Percentiles rank a stretch among this genome's conserved stretches.
Evolutionary conservation across 2,888 invertebrate genomes (phyloP).

Genomic region (Drosophila stalkeri): DNA sequence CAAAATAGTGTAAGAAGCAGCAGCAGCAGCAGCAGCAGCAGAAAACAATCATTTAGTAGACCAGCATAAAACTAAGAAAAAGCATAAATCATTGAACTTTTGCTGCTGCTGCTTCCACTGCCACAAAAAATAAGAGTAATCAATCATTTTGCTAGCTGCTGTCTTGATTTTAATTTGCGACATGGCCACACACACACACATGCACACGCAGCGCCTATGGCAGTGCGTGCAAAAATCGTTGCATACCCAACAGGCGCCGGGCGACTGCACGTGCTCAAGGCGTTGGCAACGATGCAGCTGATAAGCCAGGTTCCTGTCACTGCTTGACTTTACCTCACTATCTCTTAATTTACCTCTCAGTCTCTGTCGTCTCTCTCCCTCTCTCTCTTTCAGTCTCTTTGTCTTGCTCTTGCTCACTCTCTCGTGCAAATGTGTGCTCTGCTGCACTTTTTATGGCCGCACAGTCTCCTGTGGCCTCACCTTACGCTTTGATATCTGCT

Average conservation of each 20-base stretch:
- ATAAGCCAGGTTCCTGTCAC: slow-evolving; percentile 50
- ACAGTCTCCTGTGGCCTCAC: not conserved
- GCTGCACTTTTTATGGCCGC: slow-evolving; percentile 19
- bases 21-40: slow-evolving; percentile 21
- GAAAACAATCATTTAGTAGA: slow-evolving; percentile 75
- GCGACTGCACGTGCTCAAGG: slow-evolving; percentile 61
- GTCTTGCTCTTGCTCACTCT: not conserved
- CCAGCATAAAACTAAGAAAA: slow-evolving; percentile 45
- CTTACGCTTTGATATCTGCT: not conserved
- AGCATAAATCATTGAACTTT: slow-evolving; percentile 78
- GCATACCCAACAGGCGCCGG: slow-evolving; percentile 50
- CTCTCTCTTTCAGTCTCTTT: not conserved
- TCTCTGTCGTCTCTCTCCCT: no score
- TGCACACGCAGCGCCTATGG: slow-evolving; percentile 14
- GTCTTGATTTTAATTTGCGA: slow-evolving; percentile 77
- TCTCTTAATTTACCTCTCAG: not conserved
- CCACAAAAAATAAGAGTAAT: slow-evolving; percentile 54
- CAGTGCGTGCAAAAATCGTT: slow-evolving; percentile 46
- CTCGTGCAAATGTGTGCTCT: not conserved
- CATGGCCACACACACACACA: slow-evolving; percentile 38
- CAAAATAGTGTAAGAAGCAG: slow-evolving; percentile 62
- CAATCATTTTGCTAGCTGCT: slow-evolving; percentile 67
- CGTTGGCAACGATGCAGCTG: slow-evolving; percentile 42
- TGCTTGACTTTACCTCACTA: slow-evolving; percentile 1
- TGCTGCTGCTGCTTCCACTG: slow-evolving; percentile 2